Evolutionary conservation across 2,888 invertebrate genomes (phyloP).

Genomic region (Tetanocera ferruginea): DNA sequence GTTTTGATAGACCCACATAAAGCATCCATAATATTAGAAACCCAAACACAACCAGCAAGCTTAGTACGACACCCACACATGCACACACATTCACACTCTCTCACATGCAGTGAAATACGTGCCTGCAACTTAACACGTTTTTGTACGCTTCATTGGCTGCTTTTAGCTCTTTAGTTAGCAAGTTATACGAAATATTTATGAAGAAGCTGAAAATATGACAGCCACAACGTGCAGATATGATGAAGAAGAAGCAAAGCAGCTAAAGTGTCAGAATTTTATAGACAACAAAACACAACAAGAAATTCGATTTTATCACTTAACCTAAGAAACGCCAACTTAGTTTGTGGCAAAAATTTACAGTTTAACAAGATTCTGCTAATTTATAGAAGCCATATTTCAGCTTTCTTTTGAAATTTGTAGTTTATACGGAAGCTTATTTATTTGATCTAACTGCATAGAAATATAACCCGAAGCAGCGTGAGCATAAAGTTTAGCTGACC

Average conservation of each 20-base stretch:
- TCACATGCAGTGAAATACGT: neutral
- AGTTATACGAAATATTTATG: too few relatives aligned
- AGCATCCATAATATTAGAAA: neutral
- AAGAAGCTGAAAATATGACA: neutral
- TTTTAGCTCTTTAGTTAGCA: conserved; percentile 32
- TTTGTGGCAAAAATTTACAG: too few relatives aligned
- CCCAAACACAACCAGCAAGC: neutral
- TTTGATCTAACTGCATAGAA: too few relatives aligned
- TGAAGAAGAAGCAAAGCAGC: neutral
- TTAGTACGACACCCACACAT: neutral
- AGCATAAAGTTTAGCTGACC: too few relatives aligned
- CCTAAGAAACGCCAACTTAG: too few relatives aligned
- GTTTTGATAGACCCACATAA: too few relatives aligned
- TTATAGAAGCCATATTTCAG: too few relatives aligned
- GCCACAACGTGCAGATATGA: neutral
- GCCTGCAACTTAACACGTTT: conserved; percentile 42
- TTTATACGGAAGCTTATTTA: too few relatives aligned
- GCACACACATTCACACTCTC: neutral
- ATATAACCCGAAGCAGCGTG: too few relatives aligned
- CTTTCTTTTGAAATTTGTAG: too few relatives aligned
- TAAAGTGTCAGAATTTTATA: neutral
- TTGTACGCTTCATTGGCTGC: conserved; percentile 46
- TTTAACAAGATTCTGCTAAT: too few relatives aligned
- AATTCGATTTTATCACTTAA: too few relatives aligned
- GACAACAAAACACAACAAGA: neutral